Percentiles rank a stretch among this genome's conserved stretches.
phyloP scores from a whole-genome alignment of 2,113 vertebrate genomes.

The Platanista minor region DNA sequence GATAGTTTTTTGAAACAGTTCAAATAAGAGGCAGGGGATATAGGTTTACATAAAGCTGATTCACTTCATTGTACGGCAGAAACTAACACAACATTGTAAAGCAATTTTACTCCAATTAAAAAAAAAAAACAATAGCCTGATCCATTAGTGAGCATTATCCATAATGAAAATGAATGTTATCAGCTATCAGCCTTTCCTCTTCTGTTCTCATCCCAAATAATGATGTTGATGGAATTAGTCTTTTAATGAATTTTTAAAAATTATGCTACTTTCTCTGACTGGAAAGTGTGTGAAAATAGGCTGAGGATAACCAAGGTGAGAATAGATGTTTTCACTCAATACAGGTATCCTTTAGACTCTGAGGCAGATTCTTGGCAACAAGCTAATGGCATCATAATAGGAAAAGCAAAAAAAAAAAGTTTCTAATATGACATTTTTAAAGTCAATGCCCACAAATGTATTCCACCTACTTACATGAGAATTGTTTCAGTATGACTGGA shows the following conservation, averaged over 20 bases:
- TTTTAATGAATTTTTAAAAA: neutral
- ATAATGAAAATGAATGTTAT: neutral
- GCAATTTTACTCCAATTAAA: too few species aligned
- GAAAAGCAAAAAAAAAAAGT: neutral
- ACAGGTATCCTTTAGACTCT: neutral
- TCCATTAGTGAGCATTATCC: neutral
- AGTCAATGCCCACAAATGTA: neutral
- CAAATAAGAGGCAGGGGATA: too few species aligned
- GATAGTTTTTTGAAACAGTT: neutral
- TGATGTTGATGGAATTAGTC: neutral
- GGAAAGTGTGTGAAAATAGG: neutral
- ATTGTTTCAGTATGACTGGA: neutral
- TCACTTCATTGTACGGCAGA: too few species aligned
- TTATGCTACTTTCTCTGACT: neutral
- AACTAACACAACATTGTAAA: too few species aligned
- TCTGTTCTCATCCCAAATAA: neutral
- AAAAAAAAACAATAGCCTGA: neutral
- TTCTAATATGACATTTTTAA: neutral
- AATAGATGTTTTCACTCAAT: neutral
- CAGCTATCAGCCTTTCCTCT: neutral
- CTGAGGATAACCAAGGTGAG: neutral
- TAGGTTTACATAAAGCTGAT: too few species aligned
- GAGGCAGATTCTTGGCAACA: neutral
- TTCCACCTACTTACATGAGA: neutral
- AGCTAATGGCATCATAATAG: neutral